Percentiles rank a stretch among this genome's conserved stretches.
Evolutionary conservation across 2,888 invertebrate species (phyloP).

Genomic region (Trisateles emortualis): DNA sequence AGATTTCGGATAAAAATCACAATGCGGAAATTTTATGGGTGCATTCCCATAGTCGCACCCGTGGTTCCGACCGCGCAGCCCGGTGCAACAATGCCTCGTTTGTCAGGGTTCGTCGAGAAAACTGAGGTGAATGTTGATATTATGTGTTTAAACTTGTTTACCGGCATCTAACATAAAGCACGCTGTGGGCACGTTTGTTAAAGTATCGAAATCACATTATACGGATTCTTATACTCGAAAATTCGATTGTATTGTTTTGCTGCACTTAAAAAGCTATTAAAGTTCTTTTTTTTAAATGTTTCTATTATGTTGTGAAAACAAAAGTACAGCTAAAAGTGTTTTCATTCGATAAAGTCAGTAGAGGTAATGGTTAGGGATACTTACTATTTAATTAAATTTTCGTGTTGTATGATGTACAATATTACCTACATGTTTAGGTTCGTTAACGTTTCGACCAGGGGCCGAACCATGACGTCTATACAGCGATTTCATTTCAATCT

Average conservation of each 20-base stretch:
- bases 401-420: too few relatives aligned
- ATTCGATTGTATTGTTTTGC: slow-evolving; percentile 17
- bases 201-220: slow-evolving; percentile 40
- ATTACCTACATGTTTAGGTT: too few relatives aligned
- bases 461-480: too few relatives aligned
- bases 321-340: too few relatives aligned
- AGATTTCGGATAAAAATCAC: slow-evolving; percentile 73
- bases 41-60: slow-evolving; percentile 70
- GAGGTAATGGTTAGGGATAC: too few relatives aligned
- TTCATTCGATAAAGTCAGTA: too few relatives aligned
- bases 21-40: slow-evolving; percentile 76
- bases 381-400: too few relatives aligned
- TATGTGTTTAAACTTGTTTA: slow-evolving; percentile 53
- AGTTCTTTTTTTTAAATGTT: background rate
- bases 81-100: slow-evolving; percentile 77
- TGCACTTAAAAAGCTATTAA: slow-evolving; percentile 1
- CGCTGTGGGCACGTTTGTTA: slow-evolving; percentile 40
- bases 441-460: too few relatives aligned
- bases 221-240: slow-evolving; percentile 24
- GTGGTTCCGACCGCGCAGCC: slow-evolving; percentile 49
- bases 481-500: too few relatives aligned
- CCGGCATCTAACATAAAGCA: slow-evolving; percentile 45
- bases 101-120: slow-evolving; percentile 78
- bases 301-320: background rate
- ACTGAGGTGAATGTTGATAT: slow-evolving; percentile 62